Percentiles rank a stretch among this genome's conserved stretches.
phyloP scores from a whole-genome alignment of 2,113 vertebrate species.

The Hemibagrus wyckioides region DNA sequence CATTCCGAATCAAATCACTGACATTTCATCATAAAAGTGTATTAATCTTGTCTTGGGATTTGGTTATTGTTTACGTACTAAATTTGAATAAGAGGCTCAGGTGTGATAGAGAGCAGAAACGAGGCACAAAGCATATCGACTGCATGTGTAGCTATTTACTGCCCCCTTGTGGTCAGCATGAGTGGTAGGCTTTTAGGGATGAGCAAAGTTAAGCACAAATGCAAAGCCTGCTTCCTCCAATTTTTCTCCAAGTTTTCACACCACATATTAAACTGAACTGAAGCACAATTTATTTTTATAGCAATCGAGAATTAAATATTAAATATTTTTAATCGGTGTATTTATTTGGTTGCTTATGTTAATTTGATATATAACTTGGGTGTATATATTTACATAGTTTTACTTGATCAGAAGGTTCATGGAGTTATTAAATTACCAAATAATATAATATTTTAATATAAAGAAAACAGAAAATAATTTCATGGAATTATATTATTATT shows the following conservation, averaged over 20 bases:
- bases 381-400: neutral
- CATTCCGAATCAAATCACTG: neutral
- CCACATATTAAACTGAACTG: too few species aligned
- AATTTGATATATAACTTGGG: neutral
- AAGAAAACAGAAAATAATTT: neutral
- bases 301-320: too few species aligned
- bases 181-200: neutral
- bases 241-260: neutral
- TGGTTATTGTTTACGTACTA: neutral
- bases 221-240: neutral
- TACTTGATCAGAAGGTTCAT: too few species aligned
- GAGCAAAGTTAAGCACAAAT: neutral
- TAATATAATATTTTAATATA: too few species aligned
- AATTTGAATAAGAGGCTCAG: neutral
- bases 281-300: too few species aligned
- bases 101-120: neutral
- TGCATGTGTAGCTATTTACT: neutral
- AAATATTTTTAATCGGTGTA: neutral
- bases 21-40: neutral
- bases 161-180: constrained; percentile 9
- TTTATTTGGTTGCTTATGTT: neutral
- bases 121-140: neutral
- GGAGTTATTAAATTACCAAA: too few species aligned
- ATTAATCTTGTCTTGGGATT: neutral
- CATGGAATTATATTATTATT: too few species aligned